Base-by-base conservation (phyloP, 2,888 invertebrate genomes). In the Lasioglossum morio region DNA sequence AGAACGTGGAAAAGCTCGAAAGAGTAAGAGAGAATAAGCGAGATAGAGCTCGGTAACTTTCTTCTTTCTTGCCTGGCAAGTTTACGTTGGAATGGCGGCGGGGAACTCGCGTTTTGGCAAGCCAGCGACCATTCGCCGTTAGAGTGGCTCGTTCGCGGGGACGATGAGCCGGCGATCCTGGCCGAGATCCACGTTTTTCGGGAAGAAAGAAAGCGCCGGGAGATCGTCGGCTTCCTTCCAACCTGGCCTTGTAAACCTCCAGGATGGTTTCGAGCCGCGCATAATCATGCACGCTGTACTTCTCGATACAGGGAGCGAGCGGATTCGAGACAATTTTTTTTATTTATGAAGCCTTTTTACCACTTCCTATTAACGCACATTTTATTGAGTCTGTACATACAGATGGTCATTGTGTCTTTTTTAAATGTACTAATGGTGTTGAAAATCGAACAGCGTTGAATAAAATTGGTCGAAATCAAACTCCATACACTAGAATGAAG, bases 91-190 rank as follows among this genome's bases (percentile, higher is more conserved):
- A 72, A 81, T 81, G 66, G 77, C 75, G 74, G 46, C 81, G 57
- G 34, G 30, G 72, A 76, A 53, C 76, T 53, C 69, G 79, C 76
- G 66, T 77, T 85, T 85, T 82, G 85, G 85, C 85, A 85, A 79
- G 70, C 53, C 72, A 34, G 30, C 60, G 30, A 76, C 78, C 81
- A 85, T 85, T 82, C 79, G 77, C 77, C 79, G 79, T 85, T 85
- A 72, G 85, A 83, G 76, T 63, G 76, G 75, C 78, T 85, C 85
- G 85, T 85, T 81, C 84, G 74, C 57, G 63, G 48, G 63, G 69
- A 73, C 85, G 81, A 79, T 82, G 79, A 81, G 79, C 53, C 85
- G 30, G 30, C 63, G 78, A 70, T 69, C 72, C 82, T 85, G 85
- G 85, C 81, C 76, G n/a, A 30, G 43, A 76, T 85, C 85, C 85